phyloP scores from a whole-genome alignment of 2,797 vertebrate species.

The Mormyrops attenuatus region DNA sequence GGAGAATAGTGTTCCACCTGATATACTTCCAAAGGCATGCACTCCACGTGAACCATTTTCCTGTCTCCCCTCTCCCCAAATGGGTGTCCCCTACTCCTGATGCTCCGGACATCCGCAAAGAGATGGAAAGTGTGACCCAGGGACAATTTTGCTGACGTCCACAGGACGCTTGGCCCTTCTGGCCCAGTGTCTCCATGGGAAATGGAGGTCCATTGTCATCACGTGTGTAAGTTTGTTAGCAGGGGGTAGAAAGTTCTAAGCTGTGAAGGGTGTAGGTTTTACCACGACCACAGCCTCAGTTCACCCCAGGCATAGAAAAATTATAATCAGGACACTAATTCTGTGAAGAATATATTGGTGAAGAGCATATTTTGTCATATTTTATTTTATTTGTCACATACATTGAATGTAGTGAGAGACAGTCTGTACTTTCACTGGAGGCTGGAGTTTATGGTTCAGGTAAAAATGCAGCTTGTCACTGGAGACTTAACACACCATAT shows the following conservation, averaged over 20 bases:
- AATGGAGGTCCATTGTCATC: background rate
- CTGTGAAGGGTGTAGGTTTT: background rate
- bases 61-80: conserved; percentile 3
- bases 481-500: background rate
- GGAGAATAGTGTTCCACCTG: background rate
- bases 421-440: background rate
- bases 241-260: background rate
- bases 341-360: background rate
- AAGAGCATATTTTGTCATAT: background rate
- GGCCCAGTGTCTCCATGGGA: background rate
- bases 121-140: conserved; percentile 16
- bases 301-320: background rate
- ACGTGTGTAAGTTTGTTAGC: background rate
- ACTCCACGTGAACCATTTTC: background rate
- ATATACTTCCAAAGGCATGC: background rate
- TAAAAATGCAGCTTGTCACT: background rate
- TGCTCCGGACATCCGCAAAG: background rate
- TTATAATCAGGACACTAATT: background rate
- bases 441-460: background rate
- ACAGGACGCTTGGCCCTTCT: conserved; percentile 22
- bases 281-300: background rate
- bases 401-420: background rate
- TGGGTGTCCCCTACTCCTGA: background rate
- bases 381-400: background rate
- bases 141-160: conserved; percentile 26